Conservation (phyloP, 2,888 invertebrate genomes). For the Drosophila fulvimacula region DNA sequence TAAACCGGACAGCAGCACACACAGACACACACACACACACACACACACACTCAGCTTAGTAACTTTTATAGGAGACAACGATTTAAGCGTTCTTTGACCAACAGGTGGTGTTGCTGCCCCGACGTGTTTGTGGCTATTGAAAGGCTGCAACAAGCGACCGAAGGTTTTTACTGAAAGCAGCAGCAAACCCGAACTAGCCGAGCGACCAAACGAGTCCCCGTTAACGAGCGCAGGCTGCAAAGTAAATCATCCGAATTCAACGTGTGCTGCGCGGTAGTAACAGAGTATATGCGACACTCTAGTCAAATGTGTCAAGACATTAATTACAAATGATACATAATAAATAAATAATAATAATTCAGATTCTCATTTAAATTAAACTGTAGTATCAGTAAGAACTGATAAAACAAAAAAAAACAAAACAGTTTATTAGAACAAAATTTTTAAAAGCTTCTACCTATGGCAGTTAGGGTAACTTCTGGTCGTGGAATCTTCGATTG, state of each 20-base stretch:
- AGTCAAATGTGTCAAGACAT: not conserved
- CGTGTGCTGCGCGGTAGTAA: not conserved
- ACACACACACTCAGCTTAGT: not conserved
- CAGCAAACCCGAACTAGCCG: constrained; percentile 46
- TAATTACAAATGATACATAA: no score
- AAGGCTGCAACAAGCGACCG: constrained; percentile 76
- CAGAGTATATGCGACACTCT: constrained; percentile 11
- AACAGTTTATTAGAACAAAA: no score
- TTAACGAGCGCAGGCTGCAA: constrained; percentile 33
- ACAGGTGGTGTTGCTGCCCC: constrained; percentile 83
- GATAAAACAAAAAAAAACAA: not conserved
- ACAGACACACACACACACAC: constrained; percentile 12
- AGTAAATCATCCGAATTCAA: constrained; percentile 38
- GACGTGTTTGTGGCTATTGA: constrained; percentile 82
- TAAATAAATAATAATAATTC: no score
- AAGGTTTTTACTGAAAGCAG: constrained; percentile 69
- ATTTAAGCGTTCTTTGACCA: constrained; percentile 49
- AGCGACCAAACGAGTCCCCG: constrained; percentile 21
- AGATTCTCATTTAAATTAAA: not conserved
- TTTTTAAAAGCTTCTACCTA: no score
- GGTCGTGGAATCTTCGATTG: constrained; percentile 4
- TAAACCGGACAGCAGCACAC: not conserved
- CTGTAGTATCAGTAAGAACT: not conserved
- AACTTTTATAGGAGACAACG: not conserved
- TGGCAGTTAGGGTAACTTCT: constrained; percentile 4